Percentiles rank a stretch among this genome's conserved stretches.
Evolutionary conservation across 1,140 invertebrate genomes (phyloP).

Genomic region (Drosophila burlai): DNA sequence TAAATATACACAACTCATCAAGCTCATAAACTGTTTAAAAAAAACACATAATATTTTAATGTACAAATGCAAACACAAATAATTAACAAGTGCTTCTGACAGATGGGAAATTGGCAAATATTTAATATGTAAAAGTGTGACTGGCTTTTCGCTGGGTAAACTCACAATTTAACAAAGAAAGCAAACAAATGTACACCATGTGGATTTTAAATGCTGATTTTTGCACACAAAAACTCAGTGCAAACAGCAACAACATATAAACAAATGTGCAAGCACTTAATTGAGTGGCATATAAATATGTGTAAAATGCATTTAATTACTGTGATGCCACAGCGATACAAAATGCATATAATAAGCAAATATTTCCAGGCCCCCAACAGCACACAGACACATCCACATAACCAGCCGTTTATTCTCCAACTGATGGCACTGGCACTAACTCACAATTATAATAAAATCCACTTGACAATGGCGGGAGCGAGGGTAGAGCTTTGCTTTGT

Average conservation of each 20-base stretch:
- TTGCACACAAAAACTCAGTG: conserved; percentile 3
- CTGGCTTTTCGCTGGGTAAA: conserved; percentile 13
- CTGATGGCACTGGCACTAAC: conserved; percentile 25
- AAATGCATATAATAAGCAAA: conserved; percentile 51
- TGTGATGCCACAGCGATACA: conserved; percentile 12
- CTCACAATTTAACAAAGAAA: conserved; percentile 1
- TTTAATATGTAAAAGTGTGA: too few relatives aligned
- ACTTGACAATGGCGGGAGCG: conserved; percentile 37
- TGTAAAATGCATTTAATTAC: conserved; percentile 59
- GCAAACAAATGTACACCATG: conserved; percentile 43
- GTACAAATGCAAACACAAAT: conserved; percentile 29
- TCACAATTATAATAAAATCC: conserved; percentile 39
- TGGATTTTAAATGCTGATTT: conserved; percentile 30
- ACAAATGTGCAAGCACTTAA: conserved; percentile 41
- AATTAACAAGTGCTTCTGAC: conserved; percentile 44
- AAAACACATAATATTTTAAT: background rate
- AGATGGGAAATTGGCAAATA: background rate
- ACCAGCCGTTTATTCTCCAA: conserved; percentile 9
- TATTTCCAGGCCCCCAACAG: conserved; percentile 49
- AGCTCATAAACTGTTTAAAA: conserved; percentile 3
- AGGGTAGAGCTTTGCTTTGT: conserved; percentile 25
- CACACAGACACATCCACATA: conserved; percentile 33
- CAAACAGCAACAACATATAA: conserved; percentile 16
- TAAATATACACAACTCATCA: background rate
- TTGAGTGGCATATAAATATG: conserved; percentile 27